Conservation (phyloP, 2,113 vertebrate species). For the Chaetodon trifascialis region DNA sequence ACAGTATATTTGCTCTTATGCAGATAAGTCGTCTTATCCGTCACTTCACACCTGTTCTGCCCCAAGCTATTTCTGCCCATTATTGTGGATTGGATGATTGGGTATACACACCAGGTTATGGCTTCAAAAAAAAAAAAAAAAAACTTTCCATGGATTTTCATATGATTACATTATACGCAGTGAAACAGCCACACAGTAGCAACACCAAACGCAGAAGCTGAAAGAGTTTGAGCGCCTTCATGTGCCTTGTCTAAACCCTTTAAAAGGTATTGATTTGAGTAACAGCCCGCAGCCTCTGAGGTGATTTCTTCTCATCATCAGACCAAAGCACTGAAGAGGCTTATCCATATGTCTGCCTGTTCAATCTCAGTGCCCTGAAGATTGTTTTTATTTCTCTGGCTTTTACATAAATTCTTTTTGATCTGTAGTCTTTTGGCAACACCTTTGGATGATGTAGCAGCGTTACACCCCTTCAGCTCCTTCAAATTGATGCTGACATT, state of each 20-base stretch:
- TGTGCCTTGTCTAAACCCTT: slow-evolving; percentile 53
- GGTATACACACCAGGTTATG: slow-evolving; percentile 11
- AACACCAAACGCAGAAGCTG: slow-evolving; percentile 20
- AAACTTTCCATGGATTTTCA: slow-evolving; percentile 24
- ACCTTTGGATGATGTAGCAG: slow-evolving; percentile 36
- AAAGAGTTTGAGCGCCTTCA: slow-evolving; percentile 30
- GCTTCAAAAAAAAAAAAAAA: background rate
- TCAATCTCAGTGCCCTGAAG: slow-evolving; percentile 29
- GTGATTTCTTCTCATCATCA: slow-evolving; percentile 54
- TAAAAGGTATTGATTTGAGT: slow-evolving; percentile 62
- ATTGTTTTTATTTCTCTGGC: slow-evolving; percentile 26
- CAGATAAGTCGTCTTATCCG: slow-evolving; percentile 55
- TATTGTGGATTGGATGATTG: slow-evolving; percentile 37
- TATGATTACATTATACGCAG: background rate
- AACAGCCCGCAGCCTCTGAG: slow-evolving; percentile 37
- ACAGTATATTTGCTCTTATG: slow-evolving; percentile 36
- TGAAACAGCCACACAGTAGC: slow-evolving; percentile 18
- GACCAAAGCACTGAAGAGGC: slow-evolving; percentile 41
- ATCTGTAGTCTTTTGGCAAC: slow-evolving; percentile 37
- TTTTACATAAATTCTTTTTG: slow-evolving; percentile 49
- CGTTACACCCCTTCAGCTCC: slow-evolving; percentile 22
- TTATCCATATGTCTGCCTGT: slow-evolving; percentile 42
- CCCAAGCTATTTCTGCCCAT: slow-evolving; percentile 38
- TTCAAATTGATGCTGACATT: slow-evolving; percentile 42
- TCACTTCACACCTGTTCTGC: slow-evolving; percentile 40